Base-by-base conservation (phyloP, 2,888 invertebrate species). In the Stictocephala bisonia region DNA sequence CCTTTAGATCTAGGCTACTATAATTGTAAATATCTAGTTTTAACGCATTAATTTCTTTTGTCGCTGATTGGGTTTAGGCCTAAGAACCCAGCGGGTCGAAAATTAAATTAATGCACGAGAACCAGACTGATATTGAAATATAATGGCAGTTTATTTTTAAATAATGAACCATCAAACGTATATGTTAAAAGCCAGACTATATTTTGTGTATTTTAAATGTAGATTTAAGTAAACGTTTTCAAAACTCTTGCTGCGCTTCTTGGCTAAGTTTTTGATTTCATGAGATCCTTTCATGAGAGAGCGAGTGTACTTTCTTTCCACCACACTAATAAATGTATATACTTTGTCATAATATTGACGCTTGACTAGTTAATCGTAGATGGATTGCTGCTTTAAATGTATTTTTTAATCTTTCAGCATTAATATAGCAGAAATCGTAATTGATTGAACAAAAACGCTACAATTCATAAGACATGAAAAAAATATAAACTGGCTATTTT, bases 201-300 rank as follows among this genome's bases (percentile, higher is more conserved):
- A 56, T 56, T 56, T 56, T 27, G 56, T 56, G 56, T 29, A 29
- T 18, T 56, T 56, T 15, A n/a, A n/a, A n/a, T n/a, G n/a, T n/a
- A n/a, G n/a, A n/a, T n/a, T n/a, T n/a, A n/a, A n/a, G n/a, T n/a
- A n/a, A n/a, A n/a, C n/a, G n/a, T n/a, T n/a, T n/a, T n/a, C n/a
- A n/a, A n/a, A n/a, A n/a, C n/a, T n/a, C n/a, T n/a, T 13, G 15
- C n/a, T 60, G 22, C 40, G 18, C 22, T 35, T 11, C 1, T 58
- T 58, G 40, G 20, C 15, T 60, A 35, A 15, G 40, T 2, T 18
- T 22, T 64, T 24, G 44, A 64, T 44, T 64, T 64, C 44, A 22
- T 64, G 64, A 26, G 18, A 64, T 44, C 64, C 64, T 64, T 64
- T 64, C 64, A 64, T 40, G n/a, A n/a, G n/a, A n/a, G n/a, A n/a